phyloP scores from a whole-genome alignment of 2,113 vertebrate species.

The Corvus cornix region DNA sequence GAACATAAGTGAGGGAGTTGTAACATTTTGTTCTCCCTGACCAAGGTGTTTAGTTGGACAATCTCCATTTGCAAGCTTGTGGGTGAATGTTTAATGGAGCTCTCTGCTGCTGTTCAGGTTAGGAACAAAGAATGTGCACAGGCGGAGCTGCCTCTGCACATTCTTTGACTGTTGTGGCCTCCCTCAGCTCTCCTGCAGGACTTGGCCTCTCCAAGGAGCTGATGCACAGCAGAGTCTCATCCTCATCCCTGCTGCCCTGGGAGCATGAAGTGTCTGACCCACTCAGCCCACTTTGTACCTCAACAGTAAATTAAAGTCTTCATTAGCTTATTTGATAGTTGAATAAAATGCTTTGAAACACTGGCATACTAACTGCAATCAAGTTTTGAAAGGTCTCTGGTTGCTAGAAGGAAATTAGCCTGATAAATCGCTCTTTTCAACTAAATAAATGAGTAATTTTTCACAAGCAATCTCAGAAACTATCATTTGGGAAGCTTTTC shows the following conservation, averaged over 20 bases:
- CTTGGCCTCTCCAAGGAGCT: neutral
- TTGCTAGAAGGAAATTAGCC: constrained; percentile 53
- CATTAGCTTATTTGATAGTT: constrained; percentile 33
- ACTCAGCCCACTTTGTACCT: neutral
- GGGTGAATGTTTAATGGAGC: neutral
- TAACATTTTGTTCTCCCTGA: neutral
- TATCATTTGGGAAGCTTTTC: neutral
- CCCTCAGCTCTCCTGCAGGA: neutral
- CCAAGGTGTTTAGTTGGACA: neutral
- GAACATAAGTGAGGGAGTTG: neutral
- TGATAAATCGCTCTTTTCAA: constrained; percentile 40
- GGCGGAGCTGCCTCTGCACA: neutral
- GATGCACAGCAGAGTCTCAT: neutral
- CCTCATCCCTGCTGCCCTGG: neutral
- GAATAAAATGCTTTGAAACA: constrained; percentile 53
- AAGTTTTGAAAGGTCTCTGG: constrained; percentile 55
- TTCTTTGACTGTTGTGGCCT: neutral
- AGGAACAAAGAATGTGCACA: neutral
- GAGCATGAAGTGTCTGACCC: neutral
- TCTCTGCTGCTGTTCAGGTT: neutral
- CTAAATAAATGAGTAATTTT: constrained; percentile 25
- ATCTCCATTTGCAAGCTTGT: neutral
- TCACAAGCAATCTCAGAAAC: neutral
- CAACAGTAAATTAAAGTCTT: constrained; percentile 57
- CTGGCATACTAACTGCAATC: constrained; percentile 28